Percentiles rank a stretch among this genome's conserved stretches.
phyloP scores from a whole-genome alignment of 2,113 vertebrate genomes.

The Atractosteus spatula region DNA sequence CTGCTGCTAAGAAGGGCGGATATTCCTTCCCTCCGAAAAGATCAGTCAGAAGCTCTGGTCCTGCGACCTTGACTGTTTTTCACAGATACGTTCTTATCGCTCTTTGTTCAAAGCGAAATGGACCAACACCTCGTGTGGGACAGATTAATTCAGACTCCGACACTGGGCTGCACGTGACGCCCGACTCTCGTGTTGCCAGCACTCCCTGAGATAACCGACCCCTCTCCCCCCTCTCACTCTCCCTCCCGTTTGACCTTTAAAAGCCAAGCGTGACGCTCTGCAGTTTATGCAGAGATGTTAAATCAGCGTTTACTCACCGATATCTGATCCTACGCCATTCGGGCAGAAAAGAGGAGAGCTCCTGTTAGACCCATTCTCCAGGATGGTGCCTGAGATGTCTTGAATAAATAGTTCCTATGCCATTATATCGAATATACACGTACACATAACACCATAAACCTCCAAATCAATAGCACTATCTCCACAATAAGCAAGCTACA shows the following conservation, averaged over 20 bases:
- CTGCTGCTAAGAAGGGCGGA: neutral
- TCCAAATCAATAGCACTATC: too few species aligned
- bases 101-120: neutral
- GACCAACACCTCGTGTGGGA: too few species aligned
- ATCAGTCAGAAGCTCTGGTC: neutral
- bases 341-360: neutral
- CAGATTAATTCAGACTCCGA: too few species aligned
- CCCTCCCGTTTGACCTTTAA: constrained; percentile 11
- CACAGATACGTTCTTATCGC: neutral
- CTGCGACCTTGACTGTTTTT: neutral
- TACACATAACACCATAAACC: too few species aligned
- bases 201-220: too few species aligned
- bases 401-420: neutral
- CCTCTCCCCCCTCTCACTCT: neutral
- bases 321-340: neutral
- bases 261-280: constrained; percentile 2
- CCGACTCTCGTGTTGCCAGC: neutral
- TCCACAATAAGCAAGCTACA: too few species aligned
- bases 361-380: neutral
- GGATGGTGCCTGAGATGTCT: neutral
- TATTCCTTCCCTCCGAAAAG: neutral
- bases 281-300: neutral
- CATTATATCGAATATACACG: too few species aligned
- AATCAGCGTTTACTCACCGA: neutral
- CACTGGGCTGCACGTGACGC: neutral